Conservation (phyloP, 2,888 invertebrate genomes). For the Tetramorium bicarinatum region DNA sequence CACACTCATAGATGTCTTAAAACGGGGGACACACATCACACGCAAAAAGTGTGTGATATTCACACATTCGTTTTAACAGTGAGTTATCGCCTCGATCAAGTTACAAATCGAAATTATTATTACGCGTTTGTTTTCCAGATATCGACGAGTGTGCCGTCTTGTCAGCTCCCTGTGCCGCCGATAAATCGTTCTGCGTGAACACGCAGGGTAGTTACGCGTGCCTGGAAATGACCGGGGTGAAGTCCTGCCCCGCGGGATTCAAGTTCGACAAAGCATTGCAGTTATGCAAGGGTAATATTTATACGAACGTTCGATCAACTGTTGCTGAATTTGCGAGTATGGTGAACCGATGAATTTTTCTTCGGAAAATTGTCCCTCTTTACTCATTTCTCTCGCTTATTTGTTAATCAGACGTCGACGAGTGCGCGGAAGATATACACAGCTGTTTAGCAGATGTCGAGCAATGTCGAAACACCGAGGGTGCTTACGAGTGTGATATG, state of each 20-base stretch:
- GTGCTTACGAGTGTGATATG: constrained; percentile 86
- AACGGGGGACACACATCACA: too few species aligned
- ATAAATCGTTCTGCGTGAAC: constrained; percentile 87
- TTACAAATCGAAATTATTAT: not conserved
- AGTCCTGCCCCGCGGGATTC: constrained; percentile 88
- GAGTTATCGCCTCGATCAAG: not conserved
- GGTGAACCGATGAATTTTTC: not conserved
- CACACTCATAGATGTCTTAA: too few species aligned
- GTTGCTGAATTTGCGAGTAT: not conserved
- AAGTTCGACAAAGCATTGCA: constrained; percentile 87
- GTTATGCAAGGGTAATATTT: constrained; percentile 87
- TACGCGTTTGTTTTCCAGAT: constrained; percentile 85
- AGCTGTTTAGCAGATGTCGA: constrained; percentile 87
- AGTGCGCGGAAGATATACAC: constrained; percentile 90
- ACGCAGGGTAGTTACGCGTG: constrained; percentile 88
- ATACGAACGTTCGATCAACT: not conserved
- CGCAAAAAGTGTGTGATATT: too few species aligned
- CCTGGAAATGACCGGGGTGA: constrained; percentile 82
- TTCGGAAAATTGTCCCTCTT: not conserved
- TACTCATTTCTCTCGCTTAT: not conserved
- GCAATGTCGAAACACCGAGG: constrained; percentile 86
- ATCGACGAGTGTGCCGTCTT: constrained; percentile 88
- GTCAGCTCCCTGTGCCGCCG: constrained; percentile 86
- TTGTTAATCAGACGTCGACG: constrained; percentile 91
- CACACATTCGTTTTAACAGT: too few species aligned